phyloP scores from a whole-genome alignment of 1,140 invertebrate species.

The Hydropsyche tenuis region DNA sequence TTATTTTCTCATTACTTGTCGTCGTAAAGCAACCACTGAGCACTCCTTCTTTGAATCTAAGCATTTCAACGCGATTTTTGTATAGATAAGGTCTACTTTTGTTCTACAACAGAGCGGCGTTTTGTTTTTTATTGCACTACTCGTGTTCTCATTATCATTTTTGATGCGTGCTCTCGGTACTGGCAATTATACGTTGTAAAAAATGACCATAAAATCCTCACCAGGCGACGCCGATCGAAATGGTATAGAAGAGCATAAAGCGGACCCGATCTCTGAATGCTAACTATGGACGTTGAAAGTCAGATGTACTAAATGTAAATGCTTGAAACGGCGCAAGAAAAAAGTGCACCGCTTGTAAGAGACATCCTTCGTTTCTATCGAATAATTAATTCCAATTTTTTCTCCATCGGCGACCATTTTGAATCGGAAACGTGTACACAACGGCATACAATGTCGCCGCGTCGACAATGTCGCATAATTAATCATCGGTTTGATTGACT shows the following conservation, averaged over 20 bases:
- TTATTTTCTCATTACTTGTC: conserved; percentile 4
- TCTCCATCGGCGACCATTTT: too few species aligned
- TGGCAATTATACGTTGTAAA: conserved; percentile 14
- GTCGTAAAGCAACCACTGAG: not conserved
- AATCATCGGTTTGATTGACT: not conserved
- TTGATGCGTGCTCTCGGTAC: conserved; percentile 11
- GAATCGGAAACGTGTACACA: too few species aligned
- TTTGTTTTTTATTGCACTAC: not conserved
- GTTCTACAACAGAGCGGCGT: not conserved
- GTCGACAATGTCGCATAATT: too few species aligned
- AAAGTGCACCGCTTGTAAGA: not conserved
- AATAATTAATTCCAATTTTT: too few species aligned
- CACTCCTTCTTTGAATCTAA: not conserved
- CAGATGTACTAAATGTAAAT: not conserved
- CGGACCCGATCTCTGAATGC: not conserved
- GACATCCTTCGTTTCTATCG: too few species aligned
- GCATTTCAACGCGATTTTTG: not conserved
- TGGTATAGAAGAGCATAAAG: not conserved
- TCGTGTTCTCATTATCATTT: conserved; percentile 9
- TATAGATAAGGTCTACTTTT: not conserved
- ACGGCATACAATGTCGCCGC: too few species aligned
- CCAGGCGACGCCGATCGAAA: not conserved
- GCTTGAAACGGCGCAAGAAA: not conserved
- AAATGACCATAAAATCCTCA: not conserved
- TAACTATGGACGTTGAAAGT: not conserved